These are phyloP conservation scores for Drosophila quasianomalipes DNA, from an alignment of 2,888 invertebrate species.

Conservation along the genomic window DNA sequence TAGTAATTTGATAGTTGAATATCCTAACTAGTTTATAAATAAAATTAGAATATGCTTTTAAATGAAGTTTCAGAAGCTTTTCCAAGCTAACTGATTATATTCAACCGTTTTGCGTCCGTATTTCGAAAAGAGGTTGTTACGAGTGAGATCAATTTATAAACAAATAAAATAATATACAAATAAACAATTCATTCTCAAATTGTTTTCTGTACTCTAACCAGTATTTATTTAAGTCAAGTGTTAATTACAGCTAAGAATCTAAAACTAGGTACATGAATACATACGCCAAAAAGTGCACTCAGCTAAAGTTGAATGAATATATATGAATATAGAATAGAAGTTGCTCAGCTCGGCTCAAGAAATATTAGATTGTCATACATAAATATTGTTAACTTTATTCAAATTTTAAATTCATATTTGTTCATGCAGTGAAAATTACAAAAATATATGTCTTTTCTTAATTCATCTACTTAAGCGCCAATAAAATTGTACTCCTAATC, in stretches of 20 bases:
- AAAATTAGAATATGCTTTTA: neutral
- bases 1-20: neutral
- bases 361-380: neutral
- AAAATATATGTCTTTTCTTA: neutral
- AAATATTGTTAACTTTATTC: conserved; percentile 1
- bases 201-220: neutral
- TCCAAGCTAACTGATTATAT: neutral
- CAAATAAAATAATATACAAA: neutral
- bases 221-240: neutral
- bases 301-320: neutral
- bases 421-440: neutral
- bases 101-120: neutral
- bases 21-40: neutral
- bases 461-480: neutral
- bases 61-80: neutral
- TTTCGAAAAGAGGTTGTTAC: neutral
- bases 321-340: neutral
- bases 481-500: neutral
- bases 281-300: neutral
- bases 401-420: neutral
- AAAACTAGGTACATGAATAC: neutral
- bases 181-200: neutral
- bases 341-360: neutral
- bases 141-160: neutral
- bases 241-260: conserved; percentile 1